A percentile compares a stretch with the other conserved stretches of the same genome.
phyloP scores from a whole-genome alignment of 2,797 vertebrate genomes.

The Meda fulgida region DNA sequence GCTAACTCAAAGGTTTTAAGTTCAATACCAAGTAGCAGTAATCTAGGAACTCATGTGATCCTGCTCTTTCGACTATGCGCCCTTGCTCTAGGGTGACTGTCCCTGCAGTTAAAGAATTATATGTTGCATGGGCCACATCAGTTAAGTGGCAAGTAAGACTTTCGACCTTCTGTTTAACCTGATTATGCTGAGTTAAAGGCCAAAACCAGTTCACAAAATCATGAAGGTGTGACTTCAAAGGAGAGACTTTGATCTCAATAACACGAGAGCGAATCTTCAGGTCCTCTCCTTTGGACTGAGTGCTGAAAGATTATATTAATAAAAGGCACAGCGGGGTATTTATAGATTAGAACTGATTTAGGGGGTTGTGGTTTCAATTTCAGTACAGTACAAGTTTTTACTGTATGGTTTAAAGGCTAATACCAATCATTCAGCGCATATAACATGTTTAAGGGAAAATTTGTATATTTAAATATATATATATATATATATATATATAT shows the following conservation, averaged over 20 bases:
- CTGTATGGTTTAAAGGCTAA: not conserved
- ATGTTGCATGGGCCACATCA: constrained; percentile 10
- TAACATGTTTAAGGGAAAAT: not conserved
- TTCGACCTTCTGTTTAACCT: constrained; percentile 48
- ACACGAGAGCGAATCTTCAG: not conserved
- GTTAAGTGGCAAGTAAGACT: constrained; percentile 32
- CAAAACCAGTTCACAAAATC: constrained; percentile 39
- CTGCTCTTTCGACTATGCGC: not conserved
- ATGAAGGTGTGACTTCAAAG: constrained; percentile 37
- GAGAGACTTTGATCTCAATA: constrained; percentile 24
- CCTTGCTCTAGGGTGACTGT: constrained; percentile 36
- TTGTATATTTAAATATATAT: too few species aligned
- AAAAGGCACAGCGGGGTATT: not conserved
- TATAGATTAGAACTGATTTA: not conserved
- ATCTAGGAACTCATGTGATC: constrained; percentile 24
- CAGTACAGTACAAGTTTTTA: not conserved
- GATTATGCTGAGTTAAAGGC: constrained; percentile 20
- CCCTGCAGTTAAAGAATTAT: constrained; percentile 24
- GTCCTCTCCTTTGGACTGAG: constrained; percentile 33
- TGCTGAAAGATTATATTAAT: constrained; percentile 30
- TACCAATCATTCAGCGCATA: not conserved
- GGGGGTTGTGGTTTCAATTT: not conserved
- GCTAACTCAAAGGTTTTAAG: constrained; percentile 36
- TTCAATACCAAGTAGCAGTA: constrained; percentile 12
- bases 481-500: too few species aligned